These are phyloP conservation scores for Melanotaenia pygmaea DNA, from an alignment of 2,797 vertebrate species.

Conservation along the genomic window DNA sequence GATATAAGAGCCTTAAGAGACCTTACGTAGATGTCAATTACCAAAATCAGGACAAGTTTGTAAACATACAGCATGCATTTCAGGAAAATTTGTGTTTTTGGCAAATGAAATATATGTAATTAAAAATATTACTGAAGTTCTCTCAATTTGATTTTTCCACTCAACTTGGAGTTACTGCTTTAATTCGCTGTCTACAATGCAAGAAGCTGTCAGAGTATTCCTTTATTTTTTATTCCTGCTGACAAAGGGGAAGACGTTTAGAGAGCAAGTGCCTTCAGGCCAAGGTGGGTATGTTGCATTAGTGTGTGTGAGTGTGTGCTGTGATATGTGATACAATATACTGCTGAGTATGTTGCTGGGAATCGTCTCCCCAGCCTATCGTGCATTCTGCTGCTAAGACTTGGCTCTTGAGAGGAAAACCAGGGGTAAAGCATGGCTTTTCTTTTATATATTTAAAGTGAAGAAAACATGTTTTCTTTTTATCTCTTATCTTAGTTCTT, in stretches of 20 bases:
- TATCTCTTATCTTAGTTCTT: constrained; percentile 33
- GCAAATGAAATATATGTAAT: background rate
- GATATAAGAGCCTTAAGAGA: too few relatives aligned
- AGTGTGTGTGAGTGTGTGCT: constrained; percentile 24
- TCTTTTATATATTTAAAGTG: constrained; percentile 11
- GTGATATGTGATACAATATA: constrained; percentile 43
- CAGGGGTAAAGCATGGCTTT: constrained; percentile 43
- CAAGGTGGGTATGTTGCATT: constrained; percentile 37
- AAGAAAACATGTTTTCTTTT: constrained; percentile 30
- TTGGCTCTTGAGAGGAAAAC: constrained; percentile 54
- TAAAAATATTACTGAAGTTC: background rate
- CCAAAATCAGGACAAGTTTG: background rate
- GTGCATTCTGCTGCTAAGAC: constrained; percentile 65
- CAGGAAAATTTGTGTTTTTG: background rate
- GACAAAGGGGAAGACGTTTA: constrained; percentile 51
- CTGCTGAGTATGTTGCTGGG: constrained; percentile 66
- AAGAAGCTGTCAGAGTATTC: constrained; percentile 30
- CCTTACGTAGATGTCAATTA: too few relatives aligned
- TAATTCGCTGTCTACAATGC: constrained; percentile 5
- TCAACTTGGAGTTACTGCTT: constrained; percentile 1
- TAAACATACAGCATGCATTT: background rate
- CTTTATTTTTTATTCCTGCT: constrained; percentile 63
- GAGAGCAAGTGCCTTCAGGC: constrained; percentile 51
- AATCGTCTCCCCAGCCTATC: constrained; percentile 61
- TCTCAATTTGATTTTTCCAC: background rate